Evolutionary conservation across 1,140 invertebrate species (phyloP).

Genomic region (Bombus waltoni): DNA sequence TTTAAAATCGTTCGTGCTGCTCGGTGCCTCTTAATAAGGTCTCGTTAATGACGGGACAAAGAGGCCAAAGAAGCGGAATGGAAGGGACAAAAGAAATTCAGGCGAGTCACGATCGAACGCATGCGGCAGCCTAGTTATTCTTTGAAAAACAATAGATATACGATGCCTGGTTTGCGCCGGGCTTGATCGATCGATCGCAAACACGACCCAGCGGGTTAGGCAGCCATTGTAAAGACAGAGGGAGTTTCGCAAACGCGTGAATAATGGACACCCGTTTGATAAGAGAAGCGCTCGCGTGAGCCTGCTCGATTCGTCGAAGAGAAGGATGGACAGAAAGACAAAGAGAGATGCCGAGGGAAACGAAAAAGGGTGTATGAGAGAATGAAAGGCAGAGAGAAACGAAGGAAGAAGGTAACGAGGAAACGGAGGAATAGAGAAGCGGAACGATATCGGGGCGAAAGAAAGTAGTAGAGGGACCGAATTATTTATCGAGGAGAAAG

Average conservation of each 20-base stretch:
- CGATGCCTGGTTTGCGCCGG: slow-evolving; percentile 16
- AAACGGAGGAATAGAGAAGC: background rate
- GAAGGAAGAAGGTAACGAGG: slow-evolving; percentile 30
- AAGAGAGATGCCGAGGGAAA: slow-evolving; percentile 27
- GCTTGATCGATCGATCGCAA: slow-evolving; percentile 60
- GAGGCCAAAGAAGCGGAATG: slow-evolving; percentile 20
- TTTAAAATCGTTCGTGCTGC: slow-evolving; percentile 15
- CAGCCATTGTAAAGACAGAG: slow-evolving; percentile 67
- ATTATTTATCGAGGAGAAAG: slow-evolving; percentile 79
- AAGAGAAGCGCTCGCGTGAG: slow-evolving; percentile 78
- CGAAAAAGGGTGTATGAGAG: slow-evolving; percentile 38
- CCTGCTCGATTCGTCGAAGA: slow-evolving; percentile 70
- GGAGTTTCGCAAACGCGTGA: slow-evolving; percentile 73
- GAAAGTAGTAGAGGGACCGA: slow-evolving; percentile 58
- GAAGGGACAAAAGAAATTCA: slow-evolving; percentile 53
- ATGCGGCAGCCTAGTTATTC: slow-evolving; percentile 56
- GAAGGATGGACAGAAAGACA: background rate
- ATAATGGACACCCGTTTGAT: slow-evolving; percentile 81
- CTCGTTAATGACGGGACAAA: slow-evolving; percentile 43
- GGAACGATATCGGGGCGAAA: slow-evolving; percentile 1
- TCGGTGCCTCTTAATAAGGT: slow-evolving; percentile 34
- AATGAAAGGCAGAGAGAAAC: slow-evolving; percentile 35
- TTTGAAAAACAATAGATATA: slow-evolving; percentile 63
- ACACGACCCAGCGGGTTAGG: slow-evolving; percentile 51
- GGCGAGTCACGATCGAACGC: slow-evolving; percentile 50